These are phyloP conservation scores for Malthinus flaveolus DNA, from an alignment of 2,888 invertebrate genomes.

Conservation along the genomic window DNA sequence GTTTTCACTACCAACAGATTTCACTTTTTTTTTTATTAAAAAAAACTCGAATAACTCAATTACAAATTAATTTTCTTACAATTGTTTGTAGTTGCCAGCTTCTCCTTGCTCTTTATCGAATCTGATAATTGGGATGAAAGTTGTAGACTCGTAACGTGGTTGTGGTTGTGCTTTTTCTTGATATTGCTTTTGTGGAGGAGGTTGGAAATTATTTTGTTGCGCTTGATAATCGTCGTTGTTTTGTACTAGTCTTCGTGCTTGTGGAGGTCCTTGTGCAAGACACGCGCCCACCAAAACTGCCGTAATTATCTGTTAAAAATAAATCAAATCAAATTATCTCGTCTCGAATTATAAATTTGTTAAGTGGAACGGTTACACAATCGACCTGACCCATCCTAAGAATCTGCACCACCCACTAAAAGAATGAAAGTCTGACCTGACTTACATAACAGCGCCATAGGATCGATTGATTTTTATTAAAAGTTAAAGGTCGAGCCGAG, in stretches of 20 bases:
- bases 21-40: not conserved
- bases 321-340: too few species aligned
- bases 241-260: constrained; percentile 35
- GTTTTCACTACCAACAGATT: not conserved
- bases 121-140: constrained; percentile 78
- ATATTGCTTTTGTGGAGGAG: constrained; percentile 38
- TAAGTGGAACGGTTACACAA: not conserved
- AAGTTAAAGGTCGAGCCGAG: constrained; percentile 22
- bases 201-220: constrained; percentile 35
- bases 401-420: constrained; percentile 14
- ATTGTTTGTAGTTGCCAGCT: constrained; percentile 81
- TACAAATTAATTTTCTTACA: constrained; percentile 58
- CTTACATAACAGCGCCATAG: constrained; percentile 36
- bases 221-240: constrained; percentile 37
- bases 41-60: not conserved
- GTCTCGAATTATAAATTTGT: not conserved
- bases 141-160: constrained; percentile 61
- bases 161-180: constrained; percentile 52
- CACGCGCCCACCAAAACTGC: constrained; percentile 28
- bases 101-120: constrained; percentile 83
- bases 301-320: constrained; percentile 21
- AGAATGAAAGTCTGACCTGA: constrained; percentile 13
- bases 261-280: constrained; percentile 33
- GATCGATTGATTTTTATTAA: constrained; percentile 3
- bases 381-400: constrained; percentile 11